Evolutionary conservation across 2,797 vertebrate species (phyloP).

Genomic region (Heliangelus exortis): DNA sequence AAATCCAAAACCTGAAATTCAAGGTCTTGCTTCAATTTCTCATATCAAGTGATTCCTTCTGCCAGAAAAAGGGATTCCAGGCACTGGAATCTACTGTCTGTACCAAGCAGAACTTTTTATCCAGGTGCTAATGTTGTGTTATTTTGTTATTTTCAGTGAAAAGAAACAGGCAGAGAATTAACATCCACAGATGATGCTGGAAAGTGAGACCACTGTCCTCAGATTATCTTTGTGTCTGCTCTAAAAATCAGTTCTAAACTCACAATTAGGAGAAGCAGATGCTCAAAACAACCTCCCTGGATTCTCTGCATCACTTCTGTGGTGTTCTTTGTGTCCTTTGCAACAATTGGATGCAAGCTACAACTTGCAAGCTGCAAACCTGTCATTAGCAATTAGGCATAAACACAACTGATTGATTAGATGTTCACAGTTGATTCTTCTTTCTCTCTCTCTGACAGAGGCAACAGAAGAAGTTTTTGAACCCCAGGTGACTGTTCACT

Average conservation of each 20-base stretch:
- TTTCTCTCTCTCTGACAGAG: background rate
- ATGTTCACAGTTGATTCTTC: background rate
- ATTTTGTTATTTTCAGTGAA: background rate
- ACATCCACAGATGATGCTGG: background rate
- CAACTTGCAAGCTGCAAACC: background rate
- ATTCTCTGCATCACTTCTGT: background rate
- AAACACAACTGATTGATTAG: background rate
- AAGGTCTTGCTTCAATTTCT: background rate
- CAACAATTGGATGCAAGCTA: background rate
- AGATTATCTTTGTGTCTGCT: background rate
- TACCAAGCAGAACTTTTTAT: background rate
- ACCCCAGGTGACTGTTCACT: background rate
- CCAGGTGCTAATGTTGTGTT: background rate
- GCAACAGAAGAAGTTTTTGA: background rate
- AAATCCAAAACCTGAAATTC: background rate
- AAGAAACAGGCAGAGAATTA: background rate
- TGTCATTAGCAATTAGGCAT: background rate
- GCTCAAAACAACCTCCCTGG: background rate
- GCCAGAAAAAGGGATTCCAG: background rate
- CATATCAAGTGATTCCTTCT: background rate
- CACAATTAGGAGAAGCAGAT: fast-evolving
- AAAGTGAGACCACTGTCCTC: background rate
- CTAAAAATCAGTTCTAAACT: background rate
- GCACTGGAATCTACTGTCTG: background rate
- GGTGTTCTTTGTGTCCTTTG: background rate